A percentile compares a stretch with the other conserved stretches of the same genome.
Conservation (phyloP, 2,888 invertebrate species). For the Creontiades dilutus region DNA sequence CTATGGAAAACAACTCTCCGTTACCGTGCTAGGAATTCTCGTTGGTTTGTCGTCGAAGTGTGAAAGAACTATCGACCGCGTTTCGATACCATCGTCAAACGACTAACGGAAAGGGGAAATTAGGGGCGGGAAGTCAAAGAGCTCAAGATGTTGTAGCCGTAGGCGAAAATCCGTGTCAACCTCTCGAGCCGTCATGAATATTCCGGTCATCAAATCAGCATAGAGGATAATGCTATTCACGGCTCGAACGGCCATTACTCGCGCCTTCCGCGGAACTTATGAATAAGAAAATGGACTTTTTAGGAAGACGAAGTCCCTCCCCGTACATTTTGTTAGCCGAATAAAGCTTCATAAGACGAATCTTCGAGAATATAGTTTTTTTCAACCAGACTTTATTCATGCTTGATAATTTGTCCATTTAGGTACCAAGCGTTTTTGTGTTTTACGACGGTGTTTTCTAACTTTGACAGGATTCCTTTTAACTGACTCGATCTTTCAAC, state of each 20-base stretch:
- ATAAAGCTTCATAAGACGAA: neutral
- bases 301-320: neutral
- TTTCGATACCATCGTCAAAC: conserved; percentile 6
- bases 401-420: too few species aligned
- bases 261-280: conserved; percentile 42
- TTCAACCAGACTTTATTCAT: neutral
- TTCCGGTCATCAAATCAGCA: conserved; percentile 62
- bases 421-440: too few species aligned
- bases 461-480: too few species aligned
- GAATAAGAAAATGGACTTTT: conserved; percentile 64
- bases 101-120: neutral
- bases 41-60: neutral
- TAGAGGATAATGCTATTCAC: conserved; percentile 59
- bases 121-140: neutral
- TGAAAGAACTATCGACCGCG: neutral
- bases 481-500: too few species aligned
- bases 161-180: conserved; percentile 24
- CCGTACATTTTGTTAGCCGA: conserved; percentile 7
- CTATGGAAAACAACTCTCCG: too few species aligned
- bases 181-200: conserved; percentile 53
- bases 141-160: neutral
- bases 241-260: conserved; percentile 48
- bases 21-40: too few species aligned
- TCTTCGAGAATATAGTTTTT: neutral
- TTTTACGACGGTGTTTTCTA: too few species aligned